These are phyloP conservation scores for Parus major DNA, from an alignment of 2,113 vertebrate genomes.

Conservation along the genomic window DNA sequence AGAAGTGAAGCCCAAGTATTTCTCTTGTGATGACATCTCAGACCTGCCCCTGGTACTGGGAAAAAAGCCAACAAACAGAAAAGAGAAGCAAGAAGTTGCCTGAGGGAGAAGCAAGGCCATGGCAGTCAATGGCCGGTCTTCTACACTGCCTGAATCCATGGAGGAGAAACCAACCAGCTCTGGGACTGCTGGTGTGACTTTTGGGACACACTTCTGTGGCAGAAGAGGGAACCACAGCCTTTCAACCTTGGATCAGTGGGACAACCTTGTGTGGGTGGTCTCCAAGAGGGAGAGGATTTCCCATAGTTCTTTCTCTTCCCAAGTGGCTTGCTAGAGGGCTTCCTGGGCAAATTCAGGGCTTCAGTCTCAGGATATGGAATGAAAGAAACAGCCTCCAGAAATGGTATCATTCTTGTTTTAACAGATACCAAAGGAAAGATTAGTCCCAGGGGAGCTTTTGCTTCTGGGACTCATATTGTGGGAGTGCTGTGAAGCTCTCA, in stretches of 20 bases:
- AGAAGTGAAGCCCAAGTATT: background rate
- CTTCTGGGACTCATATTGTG: background rate
- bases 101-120: background rate
- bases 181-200: background rate
- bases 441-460: background rate
- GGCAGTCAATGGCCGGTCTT: rapidly evolving
- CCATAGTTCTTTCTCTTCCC: background rate
- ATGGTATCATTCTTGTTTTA: background rate
- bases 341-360: rapidly evolving
- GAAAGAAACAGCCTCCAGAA: background rate
- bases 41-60: background rate
- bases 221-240: background rate
- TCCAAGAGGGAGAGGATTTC: background rate
- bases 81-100: background rate
- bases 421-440: background rate
- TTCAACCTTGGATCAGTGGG: background rate
- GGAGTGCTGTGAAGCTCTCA: background rate
- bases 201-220: background rate
- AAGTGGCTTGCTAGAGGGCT: rapidly evolving
- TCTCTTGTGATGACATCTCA: background rate
- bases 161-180: background rate
- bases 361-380: background rate
- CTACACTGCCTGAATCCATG: rapidly evolving
- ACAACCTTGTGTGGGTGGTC: background rate
- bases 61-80: background rate